Percentiles rank a stretch among this genome's conserved stretches.
Conservation (phyloP, 2,113 vertebrate species). For the Suricata suricatta region DNA sequence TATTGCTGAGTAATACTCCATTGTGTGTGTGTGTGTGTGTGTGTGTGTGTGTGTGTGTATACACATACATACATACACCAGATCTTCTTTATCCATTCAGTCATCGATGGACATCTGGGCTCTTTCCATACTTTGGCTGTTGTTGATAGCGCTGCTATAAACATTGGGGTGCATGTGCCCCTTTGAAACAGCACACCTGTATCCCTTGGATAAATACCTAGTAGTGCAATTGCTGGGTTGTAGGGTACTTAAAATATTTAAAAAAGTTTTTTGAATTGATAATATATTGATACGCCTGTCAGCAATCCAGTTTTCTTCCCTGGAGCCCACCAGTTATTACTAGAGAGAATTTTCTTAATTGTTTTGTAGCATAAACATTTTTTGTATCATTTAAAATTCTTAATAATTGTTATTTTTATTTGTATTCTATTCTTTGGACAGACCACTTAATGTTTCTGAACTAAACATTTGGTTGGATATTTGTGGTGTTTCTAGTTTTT, state of each 20-base stretch:
- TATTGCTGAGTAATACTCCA: no score
- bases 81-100: no score
- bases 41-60: no score
- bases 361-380: slow-evolving; percentile 1
- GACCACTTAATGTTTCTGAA: neutral
- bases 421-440: neutral
- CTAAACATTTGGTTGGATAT: neutral
- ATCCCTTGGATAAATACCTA: no score
- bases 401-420: slow-evolving; percentile 6
- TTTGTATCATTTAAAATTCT: slow-evolving; percentile 3
- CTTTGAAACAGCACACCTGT: no score
- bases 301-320: neutral
- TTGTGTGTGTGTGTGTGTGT: no score
- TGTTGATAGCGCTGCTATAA: no score
- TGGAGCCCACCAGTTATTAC: neutral
- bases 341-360: slow-evolving; percentile 7
- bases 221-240: no score
- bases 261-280: neutral
- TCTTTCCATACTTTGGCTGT: no score
- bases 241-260: neutral
- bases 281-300: neutral
- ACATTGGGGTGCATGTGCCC: no score
- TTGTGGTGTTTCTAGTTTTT: neutral
- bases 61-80: no score
- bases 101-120: no score